These are phyloP conservation scores for Sparidentex hasta DNA, from an alignment of 2,797 vertebrate species.

Conservation along the genomic window DNA sequence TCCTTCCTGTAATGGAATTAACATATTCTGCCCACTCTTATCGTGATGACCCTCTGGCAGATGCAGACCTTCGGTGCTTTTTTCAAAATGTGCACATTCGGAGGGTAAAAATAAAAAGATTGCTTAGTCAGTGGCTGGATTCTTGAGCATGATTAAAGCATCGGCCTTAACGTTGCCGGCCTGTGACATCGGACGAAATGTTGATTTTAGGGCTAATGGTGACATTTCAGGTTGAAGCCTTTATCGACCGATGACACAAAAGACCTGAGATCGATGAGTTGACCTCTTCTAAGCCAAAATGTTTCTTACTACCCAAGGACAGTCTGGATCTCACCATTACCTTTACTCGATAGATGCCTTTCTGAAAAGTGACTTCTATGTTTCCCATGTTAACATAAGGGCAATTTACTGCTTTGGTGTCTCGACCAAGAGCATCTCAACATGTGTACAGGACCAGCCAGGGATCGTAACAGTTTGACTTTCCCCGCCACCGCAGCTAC, in stretches of 20 bases:
- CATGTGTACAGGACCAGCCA: background rate
- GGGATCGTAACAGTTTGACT: background rate
- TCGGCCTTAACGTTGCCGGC: too few relatives aligned
- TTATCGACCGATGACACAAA: background rate
- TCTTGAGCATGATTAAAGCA: too few relatives aligned
- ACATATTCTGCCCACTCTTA: too few relatives aligned
- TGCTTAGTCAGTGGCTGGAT: too few relatives aligned
- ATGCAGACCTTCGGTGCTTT: too few relatives aligned
- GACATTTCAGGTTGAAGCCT: too few relatives aligned
- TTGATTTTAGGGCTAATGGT: too few relatives aligned
- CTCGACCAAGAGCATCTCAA: background rate
- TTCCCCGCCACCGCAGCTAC: background rate
- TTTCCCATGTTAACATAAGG: background rate
- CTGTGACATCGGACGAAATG: too few relatives aligned
- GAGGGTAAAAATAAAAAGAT: too few relatives aligned
- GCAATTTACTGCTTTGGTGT: background rate
- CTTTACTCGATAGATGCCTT: background rate
- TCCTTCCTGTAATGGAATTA: too few relatives aligned
- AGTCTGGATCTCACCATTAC: background rate
- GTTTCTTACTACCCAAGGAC: background rate
- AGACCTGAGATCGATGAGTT: background rate
- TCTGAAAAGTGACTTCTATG: background rate
- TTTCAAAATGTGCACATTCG: too few relatives aligned
- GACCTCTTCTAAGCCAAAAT: background rate
- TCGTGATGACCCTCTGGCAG: too few relatives aligned